Evolutionary conservation across 2,113 vertebrate genomes (phyloP), one percentile per base, ranked within the genome.

Genomic region (Eleginops maclovinus): DNA sequence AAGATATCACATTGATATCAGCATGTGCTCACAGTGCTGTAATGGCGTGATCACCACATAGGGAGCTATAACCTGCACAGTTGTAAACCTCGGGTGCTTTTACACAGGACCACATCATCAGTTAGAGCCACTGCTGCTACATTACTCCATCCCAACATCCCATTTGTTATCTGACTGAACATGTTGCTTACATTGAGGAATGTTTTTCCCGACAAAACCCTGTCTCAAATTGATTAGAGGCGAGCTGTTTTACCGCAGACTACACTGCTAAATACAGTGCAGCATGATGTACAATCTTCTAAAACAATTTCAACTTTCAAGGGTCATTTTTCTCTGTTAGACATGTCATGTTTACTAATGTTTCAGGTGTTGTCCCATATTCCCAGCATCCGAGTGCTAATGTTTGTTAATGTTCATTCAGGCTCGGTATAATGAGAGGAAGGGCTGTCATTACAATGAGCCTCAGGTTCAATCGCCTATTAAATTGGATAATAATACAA

Each of bases 401-500:
- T 87, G 81, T 81, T 68, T 81, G 72, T 83, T 87, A 86, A 85
- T 90, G 85, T 79, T 78, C 67, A 81, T 68, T 61, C 60, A 63
- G 60, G 36, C 65, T 76, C 15, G 0, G 59, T 24, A 15, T 88
- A 86, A 89, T 84, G 81, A 91, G 81, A 75, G 72, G 54, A 82
- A 74, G 55, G 53, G 54, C 64, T 68, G 71, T 71, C 79, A 53
- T 89, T 85, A 73, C 82, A 82, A 78, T 70, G 54, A 73, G 81
- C 71, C 64, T 47, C 71, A 13, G 81, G 75, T 81, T 87, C 81
- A 89, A 85, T 88, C 71, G 51, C 77, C 83, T 85, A 76, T 85
- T 85, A 85, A 92, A 91, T 87, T 89, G 81, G 78, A 77, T 88
- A 79, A 87, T 82, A 79, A 91, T n/a, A 74, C 46, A 81, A 86